These are phyloP conservation scores for Macropus fuliginosus DNA, from an alignment of 2,797 vertebrate genomes.

Conservation along the genomic window DNA sequence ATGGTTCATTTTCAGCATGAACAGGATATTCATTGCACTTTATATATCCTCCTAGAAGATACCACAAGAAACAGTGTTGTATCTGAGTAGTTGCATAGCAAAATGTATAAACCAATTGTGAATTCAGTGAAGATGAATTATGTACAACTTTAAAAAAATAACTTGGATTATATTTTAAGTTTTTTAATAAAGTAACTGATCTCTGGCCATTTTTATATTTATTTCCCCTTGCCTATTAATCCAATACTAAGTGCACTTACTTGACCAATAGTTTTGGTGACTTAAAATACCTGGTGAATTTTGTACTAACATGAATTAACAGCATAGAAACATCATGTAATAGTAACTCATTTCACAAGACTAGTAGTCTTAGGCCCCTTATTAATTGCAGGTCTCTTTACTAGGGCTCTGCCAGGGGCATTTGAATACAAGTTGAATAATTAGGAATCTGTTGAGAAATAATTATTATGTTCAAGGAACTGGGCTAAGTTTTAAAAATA, in stretches of 20 bases:
- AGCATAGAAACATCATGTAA: too few relatives aligned
- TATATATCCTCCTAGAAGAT: not conserved
- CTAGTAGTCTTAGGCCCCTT: too few relatives aligned
- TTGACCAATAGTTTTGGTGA: slow-evolving; percentile 28
- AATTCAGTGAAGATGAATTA: not conserved
- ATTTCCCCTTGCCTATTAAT: slow-evolving; percentile 62
- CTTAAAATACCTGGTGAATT: too few relatives aligned
- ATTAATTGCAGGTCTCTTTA: too few relatives aligned
- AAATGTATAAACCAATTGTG: not conserved
- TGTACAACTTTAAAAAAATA: not conserved
- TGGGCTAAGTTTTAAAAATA: too few relatives aligned
- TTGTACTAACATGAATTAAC: too few relatives aligned
- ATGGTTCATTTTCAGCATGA: slow-evolving; percentile 39
- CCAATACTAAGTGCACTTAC: slow-evolving; percentile 17
- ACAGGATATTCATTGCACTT: slow-evolving; percentile 21
- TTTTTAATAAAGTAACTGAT: slow-evolving; percentile 67
- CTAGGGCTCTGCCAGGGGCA: too few relatives aligned
- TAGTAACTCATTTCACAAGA: too few relatives aligned
- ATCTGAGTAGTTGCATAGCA: not conserved
- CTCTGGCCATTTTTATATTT: accelerated
- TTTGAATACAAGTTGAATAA: too few relatives aligned
- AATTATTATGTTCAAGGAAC: too few relatives aligned
- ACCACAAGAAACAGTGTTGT: slow-evolving; percentile 69
- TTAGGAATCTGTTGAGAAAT: too few relatives aligned
- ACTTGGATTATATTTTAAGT: slow-evolving; percentile 6